Conservation (phyloP, 64 coral and sea anemone species). For the Dendrophyllia cribrosa region DNA sequence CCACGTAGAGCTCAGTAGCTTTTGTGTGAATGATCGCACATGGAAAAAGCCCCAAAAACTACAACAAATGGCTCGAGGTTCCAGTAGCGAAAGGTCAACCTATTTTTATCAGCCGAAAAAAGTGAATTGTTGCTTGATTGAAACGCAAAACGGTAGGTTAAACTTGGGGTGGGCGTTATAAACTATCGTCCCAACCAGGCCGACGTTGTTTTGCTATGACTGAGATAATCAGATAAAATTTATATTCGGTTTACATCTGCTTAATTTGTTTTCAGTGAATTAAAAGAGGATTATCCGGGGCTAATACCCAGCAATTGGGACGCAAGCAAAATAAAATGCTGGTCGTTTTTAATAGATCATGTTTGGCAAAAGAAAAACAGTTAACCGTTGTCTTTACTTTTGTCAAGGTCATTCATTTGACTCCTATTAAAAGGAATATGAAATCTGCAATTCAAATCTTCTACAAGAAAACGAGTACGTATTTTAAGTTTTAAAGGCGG, state of each 20-base stretch:
- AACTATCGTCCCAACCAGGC: neutral
- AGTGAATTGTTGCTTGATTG: neutral
- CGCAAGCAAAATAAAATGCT: neutral
- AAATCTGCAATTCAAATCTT: too few relatives aligned
- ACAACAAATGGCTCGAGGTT: too few relatives aligned
- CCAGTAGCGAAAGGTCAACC: neutral
- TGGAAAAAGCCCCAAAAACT: too few relatives aligned
- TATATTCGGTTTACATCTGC: neutral
- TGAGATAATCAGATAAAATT: constrained; percentile 14
- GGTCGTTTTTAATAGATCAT: neutral
- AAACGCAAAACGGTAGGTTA: neutral
- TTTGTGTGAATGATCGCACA: too few relatives aligned
- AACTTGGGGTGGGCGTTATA: too few relatives aligned
- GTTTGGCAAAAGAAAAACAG: neutral
- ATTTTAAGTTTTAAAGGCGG: neutral
- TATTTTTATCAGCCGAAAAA: neutral
- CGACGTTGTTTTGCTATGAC: neutral
- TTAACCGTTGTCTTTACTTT: neutral
- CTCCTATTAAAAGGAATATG: too few relatives aligned
- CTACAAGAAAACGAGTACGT: too few relatives aligned
- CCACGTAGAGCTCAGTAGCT: too few relatives aligned
- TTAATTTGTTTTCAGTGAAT: neutral
- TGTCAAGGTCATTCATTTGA: too few relatives aligned
- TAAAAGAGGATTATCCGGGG: neutral
- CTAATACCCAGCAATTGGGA: neutral